These are phyloP conservation scores for Dolichomitus sp. DNA, from an alignment of 2,888 invertebrate species.

Conservation along the genomic window DNA sequence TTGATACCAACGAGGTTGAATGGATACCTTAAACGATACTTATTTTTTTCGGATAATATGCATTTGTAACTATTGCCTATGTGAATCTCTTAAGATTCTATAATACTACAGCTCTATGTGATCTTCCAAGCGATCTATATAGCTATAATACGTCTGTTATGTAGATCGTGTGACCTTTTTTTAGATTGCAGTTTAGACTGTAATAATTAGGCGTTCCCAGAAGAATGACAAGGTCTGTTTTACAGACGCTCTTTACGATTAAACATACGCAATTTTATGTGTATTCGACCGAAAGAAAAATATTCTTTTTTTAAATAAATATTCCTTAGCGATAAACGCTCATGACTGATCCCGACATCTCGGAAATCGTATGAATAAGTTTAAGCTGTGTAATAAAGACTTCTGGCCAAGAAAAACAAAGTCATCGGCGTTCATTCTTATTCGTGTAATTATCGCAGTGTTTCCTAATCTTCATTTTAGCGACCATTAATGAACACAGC, in stretches of 20 bases:
- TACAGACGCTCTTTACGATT: not conserved
- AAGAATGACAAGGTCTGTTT: not conserved
- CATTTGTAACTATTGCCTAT: constrained; percentile 19
- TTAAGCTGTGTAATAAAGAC: constrained; percentile 56
- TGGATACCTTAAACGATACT: constrained; percentile 81
- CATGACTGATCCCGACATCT: constrained; percentile 28
- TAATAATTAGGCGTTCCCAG: constrained; percentile 20
- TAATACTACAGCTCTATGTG: not conserved
- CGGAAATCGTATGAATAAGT: constrained; percentile 18
- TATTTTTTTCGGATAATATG: not conserved
- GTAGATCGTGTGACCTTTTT: not conserved
- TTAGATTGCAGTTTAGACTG: not conserved
- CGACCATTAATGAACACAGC: not conserved
- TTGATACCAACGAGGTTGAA: constrained; percentile 84
- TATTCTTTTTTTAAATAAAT: not conserved
- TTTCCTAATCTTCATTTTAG: constrained; percentile 14
- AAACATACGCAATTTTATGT: not conserved
- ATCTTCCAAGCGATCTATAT: not conserved
- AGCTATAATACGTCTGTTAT: not conserved
- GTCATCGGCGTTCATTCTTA: constrained; percentile 2
- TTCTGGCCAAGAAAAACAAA: constrained; percentile 15
- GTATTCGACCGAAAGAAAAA: not conserved
- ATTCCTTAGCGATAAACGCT: not conserved
- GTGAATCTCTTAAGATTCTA: not conserved
- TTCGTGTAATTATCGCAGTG: not conserved